These are phyloP conservation scores for Smittia sp. DNA, from an alignment of 2,888 invertebrate species.

Conservation along the genomic window DNA sequence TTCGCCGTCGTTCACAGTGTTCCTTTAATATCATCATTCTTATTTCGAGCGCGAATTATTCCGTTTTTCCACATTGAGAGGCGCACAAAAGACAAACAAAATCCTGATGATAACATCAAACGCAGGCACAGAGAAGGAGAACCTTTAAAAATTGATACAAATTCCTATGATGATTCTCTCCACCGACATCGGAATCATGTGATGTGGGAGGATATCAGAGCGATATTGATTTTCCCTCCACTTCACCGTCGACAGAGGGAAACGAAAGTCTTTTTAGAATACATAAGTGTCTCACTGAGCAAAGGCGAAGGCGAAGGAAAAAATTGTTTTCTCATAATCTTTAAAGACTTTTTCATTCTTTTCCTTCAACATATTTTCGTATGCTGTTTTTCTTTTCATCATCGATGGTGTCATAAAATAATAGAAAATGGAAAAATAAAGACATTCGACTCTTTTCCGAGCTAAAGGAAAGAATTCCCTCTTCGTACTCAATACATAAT, in stretches of 20 bases:
- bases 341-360: constrained; percentile 25
- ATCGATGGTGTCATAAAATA: constrained; percentile 29
- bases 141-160: constrained; percentile 26
- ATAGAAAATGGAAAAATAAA: constrained; percentile 33
- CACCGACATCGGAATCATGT: not conserved
- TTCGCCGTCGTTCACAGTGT: not conserved
- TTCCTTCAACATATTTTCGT: constrained; percentile 17
- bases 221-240: constrained; percentile 18
- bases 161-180: constrained; percentile 22
- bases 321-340: constrained; percentile 31
- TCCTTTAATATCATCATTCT: constrained; percentile 22
- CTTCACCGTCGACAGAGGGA: not conserved
- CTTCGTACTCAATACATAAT: constrained; percentile 5
- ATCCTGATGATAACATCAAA: constrained; percentile 21
- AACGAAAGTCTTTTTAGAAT: constrained; percentile 5
- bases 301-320: not conserved
- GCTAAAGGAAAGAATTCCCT: constrained; percentile 14
- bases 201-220: not conserved
- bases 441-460: constrained; percentile 21
- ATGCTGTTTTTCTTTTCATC: constrained; percentile 20
- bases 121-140: constrained; percentile 5
- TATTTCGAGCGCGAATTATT: constrained; percentile 29
- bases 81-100: constrained; percentile 9
- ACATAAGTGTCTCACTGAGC: constrained; percentile 14
- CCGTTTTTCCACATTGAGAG: constrained; percentile 21